These are phyloP conservation scores for Ephestia elutella DNA, from an alignment of 1,140 invertebrate genomes.

Conservation along the genomic window DNA sequence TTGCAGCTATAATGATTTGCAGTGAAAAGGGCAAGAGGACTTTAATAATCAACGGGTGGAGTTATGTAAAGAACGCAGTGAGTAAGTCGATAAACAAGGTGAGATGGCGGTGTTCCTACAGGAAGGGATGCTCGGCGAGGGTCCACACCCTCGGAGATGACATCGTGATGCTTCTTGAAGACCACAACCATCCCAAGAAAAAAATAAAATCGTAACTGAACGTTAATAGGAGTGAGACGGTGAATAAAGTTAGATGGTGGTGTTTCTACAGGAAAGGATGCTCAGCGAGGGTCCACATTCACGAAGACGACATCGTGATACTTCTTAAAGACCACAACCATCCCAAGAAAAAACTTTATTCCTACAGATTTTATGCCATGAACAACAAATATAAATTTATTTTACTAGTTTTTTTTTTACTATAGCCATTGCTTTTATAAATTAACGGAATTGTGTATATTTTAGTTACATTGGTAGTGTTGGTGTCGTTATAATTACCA, in stretches of 20 bases:
- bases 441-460: no score
- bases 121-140: constrained; percentile 27
- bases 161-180: constrained; percentile 21
- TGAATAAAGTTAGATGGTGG: constrained; percentile 31
- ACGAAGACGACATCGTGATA: constrained; percentile 18
- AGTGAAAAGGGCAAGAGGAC: neutral
- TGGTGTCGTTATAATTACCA: no score
- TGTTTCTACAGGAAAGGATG: constrained; percentile 23
- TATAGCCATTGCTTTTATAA: no score
- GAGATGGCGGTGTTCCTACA: constrained; percentile 29
- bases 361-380: no score
- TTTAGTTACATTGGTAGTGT: no score
- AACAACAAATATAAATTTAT: no score
- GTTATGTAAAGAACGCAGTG: constrained; percentile 23
- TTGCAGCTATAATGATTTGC: neutral
- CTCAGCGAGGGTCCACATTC: constrained; percentile 32
- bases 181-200: constrained; percentile 25
- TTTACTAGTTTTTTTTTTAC: no score
- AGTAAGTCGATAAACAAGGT: constrained; percentile 19
- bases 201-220: neutral
- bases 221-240: constrained; percentile 1
- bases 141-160: constrained; percentile 26
- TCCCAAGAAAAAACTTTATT: no score
- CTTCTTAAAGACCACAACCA: constrained; percentile 27
- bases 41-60: constrained; percentile 22